Conservation (phyloP, 2,113 vertebrate species). For the Bettongia penicillata region DNA sequence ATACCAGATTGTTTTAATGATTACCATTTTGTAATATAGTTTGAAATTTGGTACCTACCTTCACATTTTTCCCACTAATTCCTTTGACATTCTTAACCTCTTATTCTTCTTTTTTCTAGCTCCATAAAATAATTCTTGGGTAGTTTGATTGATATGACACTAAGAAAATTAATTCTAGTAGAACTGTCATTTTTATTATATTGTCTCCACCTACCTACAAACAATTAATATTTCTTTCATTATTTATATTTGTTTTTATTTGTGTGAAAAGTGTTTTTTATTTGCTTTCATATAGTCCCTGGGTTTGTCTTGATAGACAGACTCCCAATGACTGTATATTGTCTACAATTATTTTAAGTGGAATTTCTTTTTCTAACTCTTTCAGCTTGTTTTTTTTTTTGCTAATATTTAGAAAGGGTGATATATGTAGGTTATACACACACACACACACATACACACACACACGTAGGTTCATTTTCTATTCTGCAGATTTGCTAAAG, state of each 20-base stretch:
- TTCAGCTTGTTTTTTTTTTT: neutral
- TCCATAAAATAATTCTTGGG: neutral
- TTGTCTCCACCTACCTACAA: neutral
- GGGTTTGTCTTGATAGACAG: too few relatives aligned
- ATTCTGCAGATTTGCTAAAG: neutral
- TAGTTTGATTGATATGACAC: neutral
- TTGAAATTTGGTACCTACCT: neutral
- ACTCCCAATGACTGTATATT: neutral
- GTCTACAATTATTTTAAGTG: neutral
- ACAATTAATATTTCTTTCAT: too few relatives aligned
- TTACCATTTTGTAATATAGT: neutral
- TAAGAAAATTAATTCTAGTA: too few relatives aligned
- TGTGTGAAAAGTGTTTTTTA: too few relatives aligned
- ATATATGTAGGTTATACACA: neutral
- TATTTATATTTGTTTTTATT: too few relatives aligned
- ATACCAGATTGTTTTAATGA: neutral
- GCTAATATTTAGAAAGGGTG: neutral
- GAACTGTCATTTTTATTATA: neutral
- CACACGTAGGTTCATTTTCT: too few relatives aligned
- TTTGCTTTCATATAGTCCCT: too few relatives aligned
- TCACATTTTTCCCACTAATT: neutral
- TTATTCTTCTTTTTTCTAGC: neutral
- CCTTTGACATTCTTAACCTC: neutral
- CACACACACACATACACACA: too few relatives aligned
- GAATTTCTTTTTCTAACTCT: neutral